These are phyloP conservation scores for Oophaga pumilio DNA, from an alignment of 2,113 vertebrate genomes.

Conservation along the genomic window DNA sequence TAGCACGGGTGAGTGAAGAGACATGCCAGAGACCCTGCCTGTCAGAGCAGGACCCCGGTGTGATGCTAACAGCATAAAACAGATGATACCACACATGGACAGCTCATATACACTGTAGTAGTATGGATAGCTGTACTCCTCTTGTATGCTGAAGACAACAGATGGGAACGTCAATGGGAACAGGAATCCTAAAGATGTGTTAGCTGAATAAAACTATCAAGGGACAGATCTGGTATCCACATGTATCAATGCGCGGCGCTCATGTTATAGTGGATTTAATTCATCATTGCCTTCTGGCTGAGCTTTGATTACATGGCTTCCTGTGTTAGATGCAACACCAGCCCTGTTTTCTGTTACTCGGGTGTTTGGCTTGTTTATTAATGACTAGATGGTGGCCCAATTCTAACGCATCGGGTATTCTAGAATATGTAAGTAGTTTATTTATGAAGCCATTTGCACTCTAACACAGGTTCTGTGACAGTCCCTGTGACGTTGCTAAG, in stretches of 20 bases:
- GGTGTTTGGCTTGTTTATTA: background rate
- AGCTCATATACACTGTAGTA: background rate
- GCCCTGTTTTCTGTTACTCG: background rate
- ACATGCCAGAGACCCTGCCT: too few species aligned
- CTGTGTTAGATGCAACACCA: background rate
- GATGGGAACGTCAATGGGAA: background rate
- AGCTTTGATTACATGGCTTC: conserved; percentile 3
- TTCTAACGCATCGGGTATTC: too few species aligned
- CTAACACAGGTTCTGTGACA: too few species aligned
- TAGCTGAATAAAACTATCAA: conserved; percentile 1
- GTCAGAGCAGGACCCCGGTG: too few species aligned
- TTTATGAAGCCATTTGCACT: too few species aligned
- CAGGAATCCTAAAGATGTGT: conserved; percentile 19
- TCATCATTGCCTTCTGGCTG: conserved; percentile 8
- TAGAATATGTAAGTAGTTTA: too few species aligned
- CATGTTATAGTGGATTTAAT: conserved; percentile 4
- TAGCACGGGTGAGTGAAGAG: too few species aligned
- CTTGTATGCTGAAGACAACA: background rate
- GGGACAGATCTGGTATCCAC: conserved; percentile 28
- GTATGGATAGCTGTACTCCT: background rate
- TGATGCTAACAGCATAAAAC: too few species aligned
- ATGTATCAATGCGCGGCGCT: background rate
- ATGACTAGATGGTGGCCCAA: too few species aligned
- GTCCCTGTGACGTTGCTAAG: too few species aligned
- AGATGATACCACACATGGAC: background rate